These are phyloP conservation scores for Scomber colias DNA, from an alignment of 2,113 vertebrate genomes.

Conservation along the genomic window DNA sequence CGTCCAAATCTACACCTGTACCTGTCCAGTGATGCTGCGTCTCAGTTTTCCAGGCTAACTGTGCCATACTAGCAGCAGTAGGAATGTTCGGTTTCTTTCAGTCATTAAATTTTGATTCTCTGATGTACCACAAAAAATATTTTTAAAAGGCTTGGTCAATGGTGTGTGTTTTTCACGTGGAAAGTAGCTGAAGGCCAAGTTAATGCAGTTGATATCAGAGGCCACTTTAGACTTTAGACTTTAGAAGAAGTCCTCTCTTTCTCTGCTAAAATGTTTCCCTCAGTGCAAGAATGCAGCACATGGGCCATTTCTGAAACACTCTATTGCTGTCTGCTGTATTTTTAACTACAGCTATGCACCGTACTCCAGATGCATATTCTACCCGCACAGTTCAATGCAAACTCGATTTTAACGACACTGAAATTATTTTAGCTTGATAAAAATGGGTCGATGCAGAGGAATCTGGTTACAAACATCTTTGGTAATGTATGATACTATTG, in stretches of 20 bases:
- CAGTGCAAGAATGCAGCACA: slow-evolving; percentile 5
- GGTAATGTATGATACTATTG: slow-evolving; percentile 30
- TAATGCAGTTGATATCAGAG: slow-evolving; percentile 53
- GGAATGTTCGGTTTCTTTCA: slow-evolving; percentile 24
- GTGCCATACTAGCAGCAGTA: background rate
- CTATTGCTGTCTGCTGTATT: slow-evolving; percentile 25
- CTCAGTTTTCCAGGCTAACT: background rate
- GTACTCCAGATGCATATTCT: background rate
- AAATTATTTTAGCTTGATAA: slow-evolving; percentile 47
- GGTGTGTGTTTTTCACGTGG: slow-evolving; percentile 27
- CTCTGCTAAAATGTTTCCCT: slow-evolving; percentile 9
- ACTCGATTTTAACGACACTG: slow-evolving; percentile 37
- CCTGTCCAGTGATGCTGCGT: background rate
- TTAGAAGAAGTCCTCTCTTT: background rate
- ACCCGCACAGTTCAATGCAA: slow-evolving; percentile 39
- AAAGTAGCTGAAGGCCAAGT: slow-evolving; percentile 18
- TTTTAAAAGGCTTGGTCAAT: slow-evolving; percentile 30
- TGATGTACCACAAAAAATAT: slow-evolving; percentile 8
- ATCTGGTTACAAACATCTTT: slow-evolving; percentile 44
- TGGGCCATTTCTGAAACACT: slow-evolving; percentile 18
- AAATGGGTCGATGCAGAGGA: slow-evolving; percentile 29
- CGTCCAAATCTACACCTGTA: background rate
- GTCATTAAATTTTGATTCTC: slow-evolving; percentile 43
- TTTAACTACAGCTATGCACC: slow-evolving; percentile 20
- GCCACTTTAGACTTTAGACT: slow-evolving; percentile 39